These are phyloP conservation scores for Bombus breviceps DNA, from an alignment of 1,140 invertebrate species.

Conservation along the genomic window DNA sequence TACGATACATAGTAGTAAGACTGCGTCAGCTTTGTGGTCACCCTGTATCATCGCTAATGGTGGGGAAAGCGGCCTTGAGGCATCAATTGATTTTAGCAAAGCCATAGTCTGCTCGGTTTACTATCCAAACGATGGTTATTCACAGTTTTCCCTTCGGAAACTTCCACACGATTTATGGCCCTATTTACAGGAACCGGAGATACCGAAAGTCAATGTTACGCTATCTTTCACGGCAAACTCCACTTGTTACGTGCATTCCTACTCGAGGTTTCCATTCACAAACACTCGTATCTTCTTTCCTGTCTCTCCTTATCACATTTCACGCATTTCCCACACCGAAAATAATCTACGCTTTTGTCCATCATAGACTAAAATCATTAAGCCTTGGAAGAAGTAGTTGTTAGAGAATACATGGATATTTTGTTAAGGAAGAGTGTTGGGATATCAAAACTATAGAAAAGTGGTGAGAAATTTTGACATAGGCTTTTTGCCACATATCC, in stretches of 20 bases:
- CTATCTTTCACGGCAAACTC: slow-evolving; percentile 13
- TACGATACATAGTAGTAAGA: too few relatives aligned
- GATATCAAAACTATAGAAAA: too few relatives aligned
- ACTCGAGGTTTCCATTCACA: background rate
- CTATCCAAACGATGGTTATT: background rate
- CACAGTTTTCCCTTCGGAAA: background rate
- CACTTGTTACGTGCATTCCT: slow-evolving; percentile 6
- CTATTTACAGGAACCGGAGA: background rate
- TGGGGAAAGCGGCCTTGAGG: slow-evolving; percentile 1
- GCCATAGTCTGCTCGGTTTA: background rate
- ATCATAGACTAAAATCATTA: background rate
- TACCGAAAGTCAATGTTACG: slow-evolving; percentile 8
- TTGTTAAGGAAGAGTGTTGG: too few relatives aligned
- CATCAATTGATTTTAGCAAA: slow-evolving; percentile 46
- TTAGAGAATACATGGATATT: too few relatives aligned
- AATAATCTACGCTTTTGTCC: background rate
- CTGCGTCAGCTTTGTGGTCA: background rate
- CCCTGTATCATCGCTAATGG: too few relatives aligned
- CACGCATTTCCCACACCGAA: background rate
- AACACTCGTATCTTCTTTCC: background rate
- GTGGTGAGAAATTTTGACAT: too few relatives aligned
- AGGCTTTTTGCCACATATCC: too few relatives aligned
- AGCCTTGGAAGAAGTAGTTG: background rate
- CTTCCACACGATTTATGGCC: background rate
- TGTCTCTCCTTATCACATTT: background rate